phyloP scores from a whole-genome alignment of 2,888 invertebrate genomes.

The Gortyna flavago region DNA sequence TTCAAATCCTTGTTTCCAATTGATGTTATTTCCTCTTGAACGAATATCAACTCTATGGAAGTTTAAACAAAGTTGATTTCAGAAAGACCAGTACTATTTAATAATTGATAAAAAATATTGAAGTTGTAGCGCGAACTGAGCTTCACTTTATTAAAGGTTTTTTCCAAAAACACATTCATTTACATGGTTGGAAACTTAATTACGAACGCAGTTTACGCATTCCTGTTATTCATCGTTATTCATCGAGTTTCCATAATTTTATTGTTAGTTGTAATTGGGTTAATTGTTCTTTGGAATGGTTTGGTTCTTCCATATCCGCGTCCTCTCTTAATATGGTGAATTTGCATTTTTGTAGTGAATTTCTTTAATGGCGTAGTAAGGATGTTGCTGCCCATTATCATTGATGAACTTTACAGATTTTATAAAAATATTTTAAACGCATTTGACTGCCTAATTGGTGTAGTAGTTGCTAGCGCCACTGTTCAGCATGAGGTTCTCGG shows the following conservation, averaged over 20 bases:
- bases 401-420: too few relatives aligned
- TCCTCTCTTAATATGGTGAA: conserved; percentile 6
- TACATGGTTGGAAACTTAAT: neutral
- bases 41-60: neutral
- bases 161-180: neutral
- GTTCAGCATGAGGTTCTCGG: too few relatives aligned
- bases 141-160: too few relatives aligned
- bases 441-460: too few relatives aligned
- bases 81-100: neutral
- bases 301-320: conserved; percentile 8
- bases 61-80: conserved; percentile 1
- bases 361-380: too few relatives aligned
- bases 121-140: neutral
- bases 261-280: conserved; percentile 23
- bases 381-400: too few relatives aligned
- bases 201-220: conserved; percentile 29
- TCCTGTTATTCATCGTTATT: conserved; percentile 51
- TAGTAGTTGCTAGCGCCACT: too few relatives aligned
- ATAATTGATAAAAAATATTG: neutral
- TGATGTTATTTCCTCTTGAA: neutral
- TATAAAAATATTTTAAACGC: too few relatives aligned
- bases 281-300: conserved; percentile 20
- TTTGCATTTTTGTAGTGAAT: neutral
- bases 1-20: conserved; percentile 18
- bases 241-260: conserved; percentile 43